Evolutionary conservation across 1,140 invertebrate genomes (phyloP).

Genomic region (Plodia interpunctella): DNA sequence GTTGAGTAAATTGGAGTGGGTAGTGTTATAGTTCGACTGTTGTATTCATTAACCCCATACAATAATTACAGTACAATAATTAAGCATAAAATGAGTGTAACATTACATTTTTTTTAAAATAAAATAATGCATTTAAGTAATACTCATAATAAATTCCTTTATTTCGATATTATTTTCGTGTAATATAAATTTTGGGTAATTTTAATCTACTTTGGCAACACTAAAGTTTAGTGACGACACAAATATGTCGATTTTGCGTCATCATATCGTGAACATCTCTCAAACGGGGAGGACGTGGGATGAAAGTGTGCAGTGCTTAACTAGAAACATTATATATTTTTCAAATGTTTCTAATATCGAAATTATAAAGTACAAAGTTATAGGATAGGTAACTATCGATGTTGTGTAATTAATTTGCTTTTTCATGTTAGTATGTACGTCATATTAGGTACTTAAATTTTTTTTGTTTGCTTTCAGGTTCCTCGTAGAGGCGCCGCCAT

Average conservation of each 20-base stretch:
- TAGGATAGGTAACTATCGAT: slow-evolving; percentile 59
- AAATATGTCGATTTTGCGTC: slow-evolving; percentile 63
- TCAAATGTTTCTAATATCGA: slow-evolving; percentile 74
- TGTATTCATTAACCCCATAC: too few relatives aligned
- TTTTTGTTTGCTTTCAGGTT: slow-evolving; percentile 51
- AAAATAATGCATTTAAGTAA: background rate
- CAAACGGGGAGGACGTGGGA: slow-evolving; percentile 69
- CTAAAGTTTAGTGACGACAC: slow-evolving; percentile 57
- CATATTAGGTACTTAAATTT: slow-evolving; percentile 13
- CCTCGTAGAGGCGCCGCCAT: slow-evolving; percentile 71
- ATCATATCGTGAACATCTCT: slow-evolving; percentile 64
- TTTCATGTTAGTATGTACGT: too few relatives aligned
- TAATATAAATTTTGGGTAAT: background rate
- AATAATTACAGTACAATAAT: too few relatives aligned
- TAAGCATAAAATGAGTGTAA: background rate
- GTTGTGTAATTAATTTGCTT: background rate
- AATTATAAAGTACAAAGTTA: slow-evolving; percentile 73
- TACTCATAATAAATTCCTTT: background rate
- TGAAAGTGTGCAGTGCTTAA: slow-evolving; percentile 47
- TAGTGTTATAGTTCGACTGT: background rate
- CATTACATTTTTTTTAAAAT: background rate
- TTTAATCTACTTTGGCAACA: slow-evolving; percentile 12
- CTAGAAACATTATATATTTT: slow-evolving; percentile 68
- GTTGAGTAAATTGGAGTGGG: background rate
- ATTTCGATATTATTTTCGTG: background rate